Percentiles rank a stretch among this genome's conserved stretches.
These are phyloP conservation scores for Parnassius orleans DNA, from an alignment of 2,888 invertebrate genomes.

Conservation along the genomic window DNA sequence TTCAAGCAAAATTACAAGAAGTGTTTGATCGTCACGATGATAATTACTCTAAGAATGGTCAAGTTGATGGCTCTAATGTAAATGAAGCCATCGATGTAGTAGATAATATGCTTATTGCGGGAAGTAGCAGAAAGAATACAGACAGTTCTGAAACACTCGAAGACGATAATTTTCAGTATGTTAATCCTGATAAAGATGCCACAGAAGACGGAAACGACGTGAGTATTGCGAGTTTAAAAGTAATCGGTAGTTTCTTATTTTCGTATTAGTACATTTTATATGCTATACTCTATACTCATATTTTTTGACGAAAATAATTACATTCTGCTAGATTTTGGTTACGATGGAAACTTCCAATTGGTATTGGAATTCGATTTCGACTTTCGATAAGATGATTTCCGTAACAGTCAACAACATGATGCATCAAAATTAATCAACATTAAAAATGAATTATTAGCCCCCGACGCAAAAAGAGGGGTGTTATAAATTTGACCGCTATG, in stretches of 20 bases:
- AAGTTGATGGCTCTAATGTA: slow-evolving; percentile 47
- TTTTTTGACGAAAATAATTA: too few relatives aligned
- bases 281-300: too few relatives aligned
- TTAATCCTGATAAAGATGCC: slow-evolving; percentile 45
- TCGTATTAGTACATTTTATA: too few relatives aligned
- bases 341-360: too few relatives aligned
- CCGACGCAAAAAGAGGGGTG: too few relatives aligned
- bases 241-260: not conserved
- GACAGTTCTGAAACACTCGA: slow-evolving; percentile 70
- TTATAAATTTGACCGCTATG: too few relatives aligned
- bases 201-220: slow-evolving; percentile 58
- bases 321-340: not conserved
- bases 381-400: too few relatives aligned
- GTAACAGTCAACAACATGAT: too few relatives aligned
- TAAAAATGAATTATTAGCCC: too few relatives aligned
- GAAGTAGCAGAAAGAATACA: slow-evolving; percentile 68
- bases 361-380: too few relatives aligned
- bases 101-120: slow-evolving; percentile 62
- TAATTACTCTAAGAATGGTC: slow-evolving; percentile 63
- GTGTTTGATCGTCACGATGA: slow-evolving; percentile 67
- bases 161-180: slow-evolving; percentile 62
- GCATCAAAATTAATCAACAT: too few relatives aligned
- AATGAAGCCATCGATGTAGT: slow-evolving; percentile 62
- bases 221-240: slow-evolving; percentile 30
- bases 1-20: slow-evolving; percentile 70